Conservation (phyloP, 1,140 invertebrate species). For the Pristionchus pacificus region DNA sequence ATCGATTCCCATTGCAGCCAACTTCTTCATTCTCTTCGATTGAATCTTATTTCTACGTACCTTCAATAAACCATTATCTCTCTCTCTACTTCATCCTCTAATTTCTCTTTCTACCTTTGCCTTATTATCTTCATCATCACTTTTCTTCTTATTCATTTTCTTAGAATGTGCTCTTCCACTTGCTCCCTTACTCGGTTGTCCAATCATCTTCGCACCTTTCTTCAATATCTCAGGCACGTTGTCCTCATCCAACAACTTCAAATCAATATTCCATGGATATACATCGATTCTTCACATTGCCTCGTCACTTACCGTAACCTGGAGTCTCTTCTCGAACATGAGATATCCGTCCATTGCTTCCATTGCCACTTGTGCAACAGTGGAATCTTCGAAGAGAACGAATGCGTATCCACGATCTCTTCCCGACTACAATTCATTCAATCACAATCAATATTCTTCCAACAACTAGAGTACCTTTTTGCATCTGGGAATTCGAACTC, state of each 20-base stretch:
- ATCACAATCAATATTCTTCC: neutral
- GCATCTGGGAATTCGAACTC: conserved; percentile 28
- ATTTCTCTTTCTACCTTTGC: neutral
- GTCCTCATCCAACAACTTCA: conserved; percentile 19
- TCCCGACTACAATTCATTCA: conserved; percentile 27
- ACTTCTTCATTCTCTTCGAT: conserved; percentile 8
- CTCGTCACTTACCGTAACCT: conserved; percentile 5
- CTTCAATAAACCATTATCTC: neutral
- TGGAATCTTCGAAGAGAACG: conserved; percentile 26
- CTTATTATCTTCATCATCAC: conserved; percentile 10
- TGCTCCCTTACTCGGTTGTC: conserved; percentile 13
- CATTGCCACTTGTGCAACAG: conserved; percentile 32
- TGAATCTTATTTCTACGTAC: neutral
- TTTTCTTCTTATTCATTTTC: conserved; percentile 1
- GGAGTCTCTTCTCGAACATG: conserved; percentile 37
- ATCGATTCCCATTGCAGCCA: conserved; percentile 20
- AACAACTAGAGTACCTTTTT: conserved; percentile 20
- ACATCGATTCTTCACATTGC: neutral
- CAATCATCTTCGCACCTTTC: conserved; percentile 16
- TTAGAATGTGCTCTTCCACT: conserved; percentile 15
- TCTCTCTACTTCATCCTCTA: neutral
- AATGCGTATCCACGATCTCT: conserved; percentile 31
- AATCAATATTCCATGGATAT: neutral
- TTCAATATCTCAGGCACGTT: conserved; percentile 15
- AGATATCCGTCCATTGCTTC: conserved; percentile 38